A percentile compares a stretch with the other conserved stretches of the same genome.
These are phyloP conservation scores for Diloba caeruleocephala DNA, from an alignment of 2,888 invertebrate species.

Conservation along the genomic window DNA sequence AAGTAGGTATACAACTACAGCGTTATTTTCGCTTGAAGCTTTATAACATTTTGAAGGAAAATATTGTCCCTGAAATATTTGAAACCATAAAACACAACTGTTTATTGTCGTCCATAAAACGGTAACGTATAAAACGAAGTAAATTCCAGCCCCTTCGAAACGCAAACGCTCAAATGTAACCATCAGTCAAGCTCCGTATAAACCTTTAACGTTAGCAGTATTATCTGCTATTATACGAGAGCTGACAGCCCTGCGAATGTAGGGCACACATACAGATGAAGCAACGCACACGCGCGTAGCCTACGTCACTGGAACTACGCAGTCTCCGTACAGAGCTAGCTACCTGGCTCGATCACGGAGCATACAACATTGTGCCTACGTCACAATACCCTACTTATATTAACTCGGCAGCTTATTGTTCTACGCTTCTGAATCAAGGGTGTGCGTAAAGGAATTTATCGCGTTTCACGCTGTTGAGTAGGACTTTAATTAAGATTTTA, in stretches of 20 bases:
- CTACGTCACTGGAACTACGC: constrained; percentile 52
- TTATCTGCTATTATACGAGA: constrained; percentile 62
- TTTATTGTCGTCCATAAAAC: constrained; percentile 47
- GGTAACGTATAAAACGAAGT: constrained; percentile 47
- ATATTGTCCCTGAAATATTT: constrained; percentile 29
- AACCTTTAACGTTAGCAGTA: constrained; percentile 57
- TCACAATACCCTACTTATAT: constrained; percentile 63
- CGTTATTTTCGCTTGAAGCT: constrained; percentile 17
- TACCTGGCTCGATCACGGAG: constrained; percentile 69
- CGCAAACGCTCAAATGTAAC: constrained; percentile 63
- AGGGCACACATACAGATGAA: constrained; percentile 76
- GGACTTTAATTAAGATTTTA: constrained; percentile 55
- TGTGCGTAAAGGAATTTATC: constrained; percentile 60
- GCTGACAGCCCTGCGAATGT: constrained; percentile 70
- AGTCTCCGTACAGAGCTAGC: constrained; percentile 49
- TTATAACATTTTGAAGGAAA: constrained; percentile 37
- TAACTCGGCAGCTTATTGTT: constrained; percentile 66
- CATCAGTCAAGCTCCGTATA: constrained; percentile 61
- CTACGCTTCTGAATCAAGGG: constrained; percentile 59
- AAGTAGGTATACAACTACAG: constrained; percentile 8
- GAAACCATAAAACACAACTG: constrained; percentile 37
- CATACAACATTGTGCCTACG: constrained; percentile 56
- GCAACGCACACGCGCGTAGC: constrained; percentile 55
- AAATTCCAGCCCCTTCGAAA: constrained; percentile 46
- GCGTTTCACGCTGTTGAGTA: constrained; percentile 53